Evolutionary conservation across 2,888 invertebrate species (phyloP).

Genomic region (Pemphredon lugubris): DNA sequence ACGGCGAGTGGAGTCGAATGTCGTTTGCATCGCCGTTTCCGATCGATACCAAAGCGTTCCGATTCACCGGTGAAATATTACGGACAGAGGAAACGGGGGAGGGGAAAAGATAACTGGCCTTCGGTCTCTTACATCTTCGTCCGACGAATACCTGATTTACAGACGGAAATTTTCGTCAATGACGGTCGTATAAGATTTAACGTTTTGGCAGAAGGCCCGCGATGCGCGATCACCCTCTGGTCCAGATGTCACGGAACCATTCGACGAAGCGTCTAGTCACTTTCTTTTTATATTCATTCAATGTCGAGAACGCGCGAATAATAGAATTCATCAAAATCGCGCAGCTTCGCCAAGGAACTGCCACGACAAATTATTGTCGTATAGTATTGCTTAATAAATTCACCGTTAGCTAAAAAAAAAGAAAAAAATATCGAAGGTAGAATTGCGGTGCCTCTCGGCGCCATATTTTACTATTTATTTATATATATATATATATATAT

Average conservation of each 20-base stretch:
- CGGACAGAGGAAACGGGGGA: background rate
- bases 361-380: background rate
- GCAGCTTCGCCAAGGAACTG: background rate
- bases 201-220: constrained; percentile 41
- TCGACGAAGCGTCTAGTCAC: constrained; percentile 1
- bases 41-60: too few species aligned
- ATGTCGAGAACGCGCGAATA: too few species aligned
- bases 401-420: too few species aligned
- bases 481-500: too few species aligned
- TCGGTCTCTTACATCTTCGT: constrained; percentile 6
- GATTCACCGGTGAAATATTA: too few species aligned
- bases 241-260: constrained; percentile 43
- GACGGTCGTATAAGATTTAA: constrained; percentile 42
- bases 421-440: too few species aligned
- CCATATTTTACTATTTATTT: too few species aligned
- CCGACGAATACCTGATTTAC: constrained; percentile 3
- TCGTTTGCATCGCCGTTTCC: background rate
- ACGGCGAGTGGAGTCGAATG: background rate
- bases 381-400: too few species aligned
- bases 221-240: constrained; percentile 17
- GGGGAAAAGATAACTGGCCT: constrained; percentile 19
- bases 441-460: too few species aligned
- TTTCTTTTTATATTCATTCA: constrained; percentile 16
- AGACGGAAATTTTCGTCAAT: constrained; percentile 47
- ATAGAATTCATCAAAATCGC: constrained; percentile 11